Evolutionary conservation across 2,797 vertebrate genomes (phyloP), one percentile per base, ranked within the genome.

Genomic region (Neosalanx taihuensis): DNA sequence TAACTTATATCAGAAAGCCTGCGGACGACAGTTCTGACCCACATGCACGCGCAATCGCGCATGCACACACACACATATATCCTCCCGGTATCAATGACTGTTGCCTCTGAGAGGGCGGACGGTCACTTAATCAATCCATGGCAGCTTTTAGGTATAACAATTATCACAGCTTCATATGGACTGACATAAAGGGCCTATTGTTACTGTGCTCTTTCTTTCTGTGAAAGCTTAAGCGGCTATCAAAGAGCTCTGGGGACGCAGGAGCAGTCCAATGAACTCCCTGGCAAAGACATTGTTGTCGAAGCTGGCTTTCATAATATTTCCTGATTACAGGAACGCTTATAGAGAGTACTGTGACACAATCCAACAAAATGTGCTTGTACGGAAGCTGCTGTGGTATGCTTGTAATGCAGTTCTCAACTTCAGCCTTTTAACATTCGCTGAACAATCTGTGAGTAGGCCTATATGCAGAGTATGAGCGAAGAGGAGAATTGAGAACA

Each of bases 1-100:
- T 62, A 62, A 62, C 30, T 62, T 29, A 62, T 33, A 62, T 61
- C 60, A 62, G 12, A 61, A 30, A 62, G 29, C 60, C n/a, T 26
- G 17, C 57, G 1, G n/a, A 12, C 37, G 12, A 41, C 37, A 10
- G 10, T 2, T 30, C 30, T 15, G 60, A 29, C 13, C 6, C 60
- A 62, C 60, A 62, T 29, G 6, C 26, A 30, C 60, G 31, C 10
- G n/a, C n/a, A n/a, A n/a, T n/a, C n/a, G n/a, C n/a, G 4, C 13
- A 29, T 26, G 30, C 60, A 63, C 9, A 29, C 6, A 23, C 58
- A 15, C 58, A 58, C 57, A 7, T 30, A 63, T 30, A 33, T 31
- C 29, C 7, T 62, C 15, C 29, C n/a, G 23, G 6, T 7, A 60
- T 29, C 29, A 31, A 17, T 29, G 26, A 60, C 26, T 62, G 60